Evolutionary conservation across 2,797 vertebrate genomes (phyloP).

Genomic region (Lacerta bilineata): DNA sequence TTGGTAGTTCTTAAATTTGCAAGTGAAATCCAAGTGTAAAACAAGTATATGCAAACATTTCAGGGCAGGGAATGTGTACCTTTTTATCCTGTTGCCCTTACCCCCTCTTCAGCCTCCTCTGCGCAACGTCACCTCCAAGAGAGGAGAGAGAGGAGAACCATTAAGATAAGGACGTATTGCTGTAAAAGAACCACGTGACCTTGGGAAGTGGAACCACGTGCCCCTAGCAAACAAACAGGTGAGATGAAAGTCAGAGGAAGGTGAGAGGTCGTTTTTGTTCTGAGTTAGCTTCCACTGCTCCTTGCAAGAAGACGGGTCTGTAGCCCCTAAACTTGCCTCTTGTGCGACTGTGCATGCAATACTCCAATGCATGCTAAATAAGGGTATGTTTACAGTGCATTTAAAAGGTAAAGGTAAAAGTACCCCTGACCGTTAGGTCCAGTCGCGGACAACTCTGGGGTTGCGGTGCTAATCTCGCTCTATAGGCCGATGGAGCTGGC

Average conservation of each 20-base stretch:
- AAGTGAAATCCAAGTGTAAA: neutral
- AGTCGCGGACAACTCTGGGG: no score
- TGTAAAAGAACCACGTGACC: neutral
- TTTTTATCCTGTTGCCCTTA: neutral
- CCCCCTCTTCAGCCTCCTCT: neutral
- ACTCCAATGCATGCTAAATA: neutral
- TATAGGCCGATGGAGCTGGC: no score
- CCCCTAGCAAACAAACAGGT: neutral
- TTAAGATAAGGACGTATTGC: neutral
- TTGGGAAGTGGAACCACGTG: neutral
- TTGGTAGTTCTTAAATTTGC: neutral
- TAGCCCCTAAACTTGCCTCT: neutral
- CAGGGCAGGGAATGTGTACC: no score
- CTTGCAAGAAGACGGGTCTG: neutral
- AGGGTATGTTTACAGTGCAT: neutral
- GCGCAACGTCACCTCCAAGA: no score
- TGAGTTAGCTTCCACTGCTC: neutral
- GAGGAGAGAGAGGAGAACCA: no score
- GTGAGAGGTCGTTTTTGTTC: neutral
- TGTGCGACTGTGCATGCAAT: neutral
- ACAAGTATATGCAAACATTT: no score
- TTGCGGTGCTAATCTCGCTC: no score
- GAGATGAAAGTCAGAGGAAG: neutral
- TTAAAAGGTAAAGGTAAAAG: no score
- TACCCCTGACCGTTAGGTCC: no score